Percentiles rank a stretch among this genome's conserved stretches.
Conservation (phyloP, 2,113 vertebrate species). For the Leucosticte australis region DNA sequence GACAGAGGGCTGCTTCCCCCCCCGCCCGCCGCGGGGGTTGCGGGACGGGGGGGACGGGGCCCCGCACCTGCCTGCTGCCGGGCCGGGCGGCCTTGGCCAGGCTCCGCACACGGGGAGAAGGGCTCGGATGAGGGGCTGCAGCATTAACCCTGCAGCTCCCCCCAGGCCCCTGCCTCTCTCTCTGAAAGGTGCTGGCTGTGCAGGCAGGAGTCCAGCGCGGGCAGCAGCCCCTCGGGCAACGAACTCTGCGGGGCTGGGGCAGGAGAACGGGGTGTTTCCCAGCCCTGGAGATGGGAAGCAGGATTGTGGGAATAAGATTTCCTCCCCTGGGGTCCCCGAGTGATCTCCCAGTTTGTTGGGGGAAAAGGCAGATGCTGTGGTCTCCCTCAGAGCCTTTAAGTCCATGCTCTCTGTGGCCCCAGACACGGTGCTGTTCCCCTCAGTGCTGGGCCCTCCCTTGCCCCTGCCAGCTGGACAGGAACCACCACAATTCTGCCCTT, state of each 20-base stretch:
- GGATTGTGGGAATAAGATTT: accelerated
- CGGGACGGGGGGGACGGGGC: accelerated
- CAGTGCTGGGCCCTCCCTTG: accelerated
- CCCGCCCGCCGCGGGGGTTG: not conserved
- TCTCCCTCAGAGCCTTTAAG: accelerated
- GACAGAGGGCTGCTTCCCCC: not conserved
- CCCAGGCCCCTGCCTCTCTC: not conserved
- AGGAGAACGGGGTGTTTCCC: accelerated
- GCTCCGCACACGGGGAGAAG: not conserved
- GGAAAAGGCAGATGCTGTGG: not conserved
- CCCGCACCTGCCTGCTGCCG: too few species aligned
- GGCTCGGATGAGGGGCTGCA: not conserved
- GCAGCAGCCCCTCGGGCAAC: not conserved
- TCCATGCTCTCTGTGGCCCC: accelerated
- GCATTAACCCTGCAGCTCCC: not conserved
- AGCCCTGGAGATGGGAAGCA: not conserved
- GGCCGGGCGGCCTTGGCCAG: not conserved
- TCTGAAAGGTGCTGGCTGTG: not conserved
- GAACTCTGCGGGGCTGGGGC: accelerated
- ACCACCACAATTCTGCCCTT: not conserved
- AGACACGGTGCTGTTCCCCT: accelerated
- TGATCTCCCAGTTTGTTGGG: not conserved
- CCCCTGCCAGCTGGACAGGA: not conserved
- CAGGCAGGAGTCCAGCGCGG: accelerated
- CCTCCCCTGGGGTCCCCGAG: not conserved